These are phyloP conservation scores for Enhydra lutris DNA, from an alignment of 2,113 vertebrate species.

Conservation along the genomic window DNA sequence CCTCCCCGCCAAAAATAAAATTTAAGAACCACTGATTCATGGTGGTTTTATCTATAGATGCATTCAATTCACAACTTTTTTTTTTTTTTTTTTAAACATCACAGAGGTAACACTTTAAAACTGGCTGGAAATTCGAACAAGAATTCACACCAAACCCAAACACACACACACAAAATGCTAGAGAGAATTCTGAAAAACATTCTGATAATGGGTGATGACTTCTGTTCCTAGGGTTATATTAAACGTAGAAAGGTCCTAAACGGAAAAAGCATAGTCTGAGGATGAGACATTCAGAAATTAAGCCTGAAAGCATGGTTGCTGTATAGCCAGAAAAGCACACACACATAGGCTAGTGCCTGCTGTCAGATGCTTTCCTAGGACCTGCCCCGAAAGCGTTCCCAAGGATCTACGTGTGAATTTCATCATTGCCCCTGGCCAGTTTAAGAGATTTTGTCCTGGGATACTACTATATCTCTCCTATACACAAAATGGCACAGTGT, in stretches of 20 bases:
- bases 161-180: background rate
- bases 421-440: background rate
- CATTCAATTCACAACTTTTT: background rate
- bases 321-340: background rate
- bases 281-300: background rate
- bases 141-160: background rate
- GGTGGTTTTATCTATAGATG: background rate
- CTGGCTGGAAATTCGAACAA: background rate
- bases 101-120: background rate
- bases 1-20: background rate
- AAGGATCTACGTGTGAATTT: background rate
- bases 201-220: background rate
- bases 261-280: background rate
- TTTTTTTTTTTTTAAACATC: background rate
- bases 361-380: background rate
- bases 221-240: background rate
- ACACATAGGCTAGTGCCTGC: background rate
- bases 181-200: background rate
- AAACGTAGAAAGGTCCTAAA: background rate
- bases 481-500: background rate
- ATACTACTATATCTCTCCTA: background rate
- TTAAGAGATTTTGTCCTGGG: background rate
- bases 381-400: background rate
- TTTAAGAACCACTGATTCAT: background rate
- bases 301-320: background rate